Evolutionary conservation across 1,140 invertebrate genomes (phyloP).

Genomic region (Leptonema lineaticorne): DNA sequence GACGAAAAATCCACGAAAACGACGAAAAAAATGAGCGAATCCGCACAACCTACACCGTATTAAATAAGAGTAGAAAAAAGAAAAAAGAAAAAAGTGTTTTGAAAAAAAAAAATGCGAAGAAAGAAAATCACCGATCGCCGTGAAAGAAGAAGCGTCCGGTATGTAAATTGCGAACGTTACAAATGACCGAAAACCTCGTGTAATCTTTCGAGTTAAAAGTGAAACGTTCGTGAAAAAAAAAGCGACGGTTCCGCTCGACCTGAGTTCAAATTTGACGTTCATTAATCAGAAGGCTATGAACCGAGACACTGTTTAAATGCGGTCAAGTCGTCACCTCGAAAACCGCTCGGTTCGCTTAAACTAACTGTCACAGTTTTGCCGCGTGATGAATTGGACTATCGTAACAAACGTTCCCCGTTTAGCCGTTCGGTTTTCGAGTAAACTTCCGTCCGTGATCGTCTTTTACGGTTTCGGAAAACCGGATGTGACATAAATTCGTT

Average conservation of each 20-base stretch:
- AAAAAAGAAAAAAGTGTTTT: no score
- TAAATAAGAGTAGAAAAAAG: no score
- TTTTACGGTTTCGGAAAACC: no score
- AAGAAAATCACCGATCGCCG: background rate
- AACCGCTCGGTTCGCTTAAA: background rate
- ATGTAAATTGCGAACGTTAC: background rate
- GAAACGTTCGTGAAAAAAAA: no score
- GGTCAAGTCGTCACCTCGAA: slow-evolving; percentile 12
- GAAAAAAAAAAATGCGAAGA: background rate
- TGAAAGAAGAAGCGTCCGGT: background rate
- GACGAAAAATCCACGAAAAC: no score
- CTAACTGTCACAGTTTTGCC: background rate
- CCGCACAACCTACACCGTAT: no score
- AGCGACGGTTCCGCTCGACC: background rate
- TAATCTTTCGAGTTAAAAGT: no score
- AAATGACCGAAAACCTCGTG: background rate
- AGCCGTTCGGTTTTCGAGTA: no score
- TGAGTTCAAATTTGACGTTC: background rate
- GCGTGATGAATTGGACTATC: background rate
- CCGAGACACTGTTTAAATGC: slow-evolving; percentile 4
- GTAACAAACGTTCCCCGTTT: no score
- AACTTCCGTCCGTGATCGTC: no score
- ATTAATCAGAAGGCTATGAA: slow-evolving; percentile 7
- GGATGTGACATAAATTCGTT: no score
- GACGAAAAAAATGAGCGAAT: no score